Conservation (phyloP, 2,888 invertebrate genomes). For the Hirtodrosophila alboralis region DNA sequence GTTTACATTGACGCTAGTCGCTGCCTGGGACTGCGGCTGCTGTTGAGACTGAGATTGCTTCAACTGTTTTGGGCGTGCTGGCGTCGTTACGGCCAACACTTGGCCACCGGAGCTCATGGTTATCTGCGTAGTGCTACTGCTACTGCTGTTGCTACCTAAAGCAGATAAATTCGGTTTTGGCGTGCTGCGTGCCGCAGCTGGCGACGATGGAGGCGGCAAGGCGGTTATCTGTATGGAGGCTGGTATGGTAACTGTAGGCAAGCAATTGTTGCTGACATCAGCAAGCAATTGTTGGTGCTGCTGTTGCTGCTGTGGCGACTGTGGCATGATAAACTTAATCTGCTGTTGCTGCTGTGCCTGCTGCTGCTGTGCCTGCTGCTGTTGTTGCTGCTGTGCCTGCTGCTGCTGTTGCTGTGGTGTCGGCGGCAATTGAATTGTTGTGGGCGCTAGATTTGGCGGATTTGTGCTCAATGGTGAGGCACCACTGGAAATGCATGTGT, state of each 20-base stretch:
- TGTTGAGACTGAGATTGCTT: slow-evolving; percentile 37
- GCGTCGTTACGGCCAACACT: slow-evolving; percentile 60
- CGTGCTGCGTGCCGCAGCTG: slow-evolving; percentile 59
- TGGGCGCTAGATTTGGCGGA: slow-evolving; percentile 24
- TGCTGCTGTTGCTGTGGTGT: slow-evolving; percentile 28
- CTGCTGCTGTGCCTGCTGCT: slow-evolving; percentile 57
- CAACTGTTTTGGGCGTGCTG: slow-evolving; percentile 60
- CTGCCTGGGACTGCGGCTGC: slow-evolving; percentile 6
- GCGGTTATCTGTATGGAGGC: slow-evolving; percentile 71
- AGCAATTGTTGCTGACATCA: slow-evolving; percentile 16
- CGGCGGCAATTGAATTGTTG: slow-evolving; percentile 6
- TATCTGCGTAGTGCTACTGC: slow-evolving; percentile 47
- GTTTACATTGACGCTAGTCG: slow-evolving; percentile 80
- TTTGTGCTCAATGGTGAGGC: no score
- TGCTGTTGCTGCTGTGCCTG: slow-evolving; percentile 43
- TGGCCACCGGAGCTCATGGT: slow-evolving; percentile 56
- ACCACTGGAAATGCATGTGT: slow-evolving; percentile 47
- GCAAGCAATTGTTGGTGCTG: slow-evolving; percentile 53
- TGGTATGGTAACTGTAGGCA: slow-evolving; percentile 61
- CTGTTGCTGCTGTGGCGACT: slow-evolving; percentile 42
- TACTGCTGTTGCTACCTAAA: slow-evolving; percentile 35
- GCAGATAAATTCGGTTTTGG: slow-evolving; percentile 66
- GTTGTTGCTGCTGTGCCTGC: slow-evolving; percentile 54
- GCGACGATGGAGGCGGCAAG: slow-evolving; percentile 34
- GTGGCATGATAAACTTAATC: slow-evolving; percentile 80